Base-by-base conservation (phyloP, 2,888 invertebrate genomes). In the Mesorhabditis spiculigera region DNA sequence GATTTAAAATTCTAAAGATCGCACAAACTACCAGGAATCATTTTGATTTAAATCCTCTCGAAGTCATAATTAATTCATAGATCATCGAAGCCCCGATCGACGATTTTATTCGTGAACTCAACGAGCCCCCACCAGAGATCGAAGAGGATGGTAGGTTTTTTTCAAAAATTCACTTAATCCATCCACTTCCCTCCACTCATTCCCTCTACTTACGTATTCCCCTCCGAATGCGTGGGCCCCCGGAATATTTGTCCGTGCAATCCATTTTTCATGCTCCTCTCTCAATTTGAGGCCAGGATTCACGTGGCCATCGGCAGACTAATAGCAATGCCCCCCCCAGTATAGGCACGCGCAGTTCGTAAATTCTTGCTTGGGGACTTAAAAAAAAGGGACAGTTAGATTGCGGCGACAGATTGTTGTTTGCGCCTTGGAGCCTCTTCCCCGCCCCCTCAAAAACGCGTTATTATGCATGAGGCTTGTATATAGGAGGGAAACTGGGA, bases 101-200 rank as follows among this genome's bases (percentile, higher is more conserved):
- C 2, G 67, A 66, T 8, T 63, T 70, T 45, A 70, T 70, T 65
- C 62, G 62, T 45, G 66, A 70, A 45, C 67, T 70, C 42, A 63
- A 70, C n/a, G 43, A 62, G 5, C 70, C 70, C 3, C 43, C 63
- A 5, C 70, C 70, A 6, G 70, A 66, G 44, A 62, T 70, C 63
- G 70, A 66, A 8, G 63, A 66, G 44, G 63, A 70, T 44, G 70
- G 70, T 70, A 45, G 4, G 65, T 43, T 10, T 10, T 50, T 50
- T 50, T n/a, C n/a, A 10, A 13, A 10, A 13, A 50, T 50, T 50
- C 58, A 13, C n/a, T 50, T 50, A 50, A 13, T 50, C 58, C n/a
- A 13, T 50, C n/a, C n/a, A 50, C 58, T 50, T 50, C n/a, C n/a
- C 58, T 50, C 58, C 8, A 13, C 3, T n/a, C n/a, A 50, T 50